These are phyloP conservation scores for Sussaba pulchella DNA, from an alignment of 2,888 invertebrate genomes.

Conservation along the genomic window DNA sequence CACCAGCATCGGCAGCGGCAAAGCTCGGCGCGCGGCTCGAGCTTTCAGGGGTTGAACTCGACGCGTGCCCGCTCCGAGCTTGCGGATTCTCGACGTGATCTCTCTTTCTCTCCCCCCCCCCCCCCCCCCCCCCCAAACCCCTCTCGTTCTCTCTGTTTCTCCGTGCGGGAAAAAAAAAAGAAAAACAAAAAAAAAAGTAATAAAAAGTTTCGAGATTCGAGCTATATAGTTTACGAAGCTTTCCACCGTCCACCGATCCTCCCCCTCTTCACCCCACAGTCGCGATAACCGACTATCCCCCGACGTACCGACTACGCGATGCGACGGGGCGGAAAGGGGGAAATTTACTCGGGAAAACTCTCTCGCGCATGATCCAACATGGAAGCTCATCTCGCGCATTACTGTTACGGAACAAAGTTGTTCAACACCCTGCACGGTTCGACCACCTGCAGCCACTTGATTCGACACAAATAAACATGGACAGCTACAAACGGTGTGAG, in stretches of 20 bases:
- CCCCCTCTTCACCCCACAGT: neutral
- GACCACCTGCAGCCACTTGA: constrained; percentile 26
- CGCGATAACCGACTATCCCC: constrained; percentile 16
- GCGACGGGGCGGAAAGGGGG: constrained; percentile 33
- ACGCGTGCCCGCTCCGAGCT: constrained; percentile 59
- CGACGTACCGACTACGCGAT: constrained; percentile 27
- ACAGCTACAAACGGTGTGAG: too few species aligned
- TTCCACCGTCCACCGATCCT: constrained; percentile 13
- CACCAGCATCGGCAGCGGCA: constrained; percentile 42
- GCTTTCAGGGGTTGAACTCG: constrained; percentile 6
- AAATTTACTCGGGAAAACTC: constrained; percentile 54
- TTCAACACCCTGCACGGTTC: constrained; percentile 23
- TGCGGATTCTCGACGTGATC: constrained; percentile 55
- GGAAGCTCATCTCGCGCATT: constrained; percentile 75
- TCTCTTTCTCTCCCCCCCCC: neutral
- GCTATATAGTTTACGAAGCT: constrained; percentile 50
- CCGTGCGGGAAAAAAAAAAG: constrained; percentile 52
- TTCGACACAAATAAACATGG: constrained; percentile 1
- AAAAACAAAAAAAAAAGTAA: constrained; percentile 35
- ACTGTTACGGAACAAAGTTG: constrained; percentile 36
- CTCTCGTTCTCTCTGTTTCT: neutral
- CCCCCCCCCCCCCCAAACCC: neutral
- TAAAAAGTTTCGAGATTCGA: constrained; percentile 59
- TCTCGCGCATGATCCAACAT: constrained; percentile 79
- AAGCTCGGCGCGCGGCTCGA: constrained; percentile 44